These are phyloP conservation scores for Eupelmus urozonus DNA, from an alignment of 2,888 invertebrate species.

Conservation along the genomic window DNA sequence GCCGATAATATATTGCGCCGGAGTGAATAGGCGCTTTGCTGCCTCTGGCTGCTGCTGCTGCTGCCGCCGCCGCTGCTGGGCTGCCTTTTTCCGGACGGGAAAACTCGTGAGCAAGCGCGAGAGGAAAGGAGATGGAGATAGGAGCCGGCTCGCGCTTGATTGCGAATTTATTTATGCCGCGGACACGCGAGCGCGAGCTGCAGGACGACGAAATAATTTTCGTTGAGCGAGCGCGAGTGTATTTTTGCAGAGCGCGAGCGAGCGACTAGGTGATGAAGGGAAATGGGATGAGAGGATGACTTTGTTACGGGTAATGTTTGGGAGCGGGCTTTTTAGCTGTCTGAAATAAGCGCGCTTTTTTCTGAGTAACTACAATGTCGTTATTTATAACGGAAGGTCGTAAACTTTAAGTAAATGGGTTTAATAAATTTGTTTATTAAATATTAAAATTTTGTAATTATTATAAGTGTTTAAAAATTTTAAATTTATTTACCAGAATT, in stretches of 20 bases:
- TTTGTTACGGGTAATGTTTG: slow-evolving; percentile 13
- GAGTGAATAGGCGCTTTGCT: slow-evolving; percentile 59
- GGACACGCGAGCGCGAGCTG: not conserved
- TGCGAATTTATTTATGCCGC: slow-evolving; percentile 49
- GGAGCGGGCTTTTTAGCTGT: too few relatives aligned
- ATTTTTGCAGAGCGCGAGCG: not conserved
- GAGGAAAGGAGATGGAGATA: not conserved
- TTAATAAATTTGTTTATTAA: too few relatives aligned
- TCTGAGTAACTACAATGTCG: too few relatives aligned
- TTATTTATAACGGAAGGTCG: too few relatives aligned
- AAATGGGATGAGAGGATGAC: slow-evolving; percentile 14
- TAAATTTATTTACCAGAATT: too few relatives aligned
- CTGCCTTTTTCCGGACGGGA: too few relatives aligned
- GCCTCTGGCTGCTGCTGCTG: slow-evolving; percentile 44
- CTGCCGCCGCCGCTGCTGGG: too few relatives aligned
- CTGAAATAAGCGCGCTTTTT: too few relatives aligned
- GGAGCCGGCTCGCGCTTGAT: slow-evolving; percentile 36
- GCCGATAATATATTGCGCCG: slow-evolving; percentile 59
- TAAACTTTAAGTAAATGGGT: too few relatives aligned
- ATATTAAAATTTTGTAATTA: too few relatives aligned
- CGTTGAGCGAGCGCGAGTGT: not conserved
- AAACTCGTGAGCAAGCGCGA: not conserved
- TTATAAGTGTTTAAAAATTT: too few relatives aligned
- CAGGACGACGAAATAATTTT: slow-evolving; percentile 29
- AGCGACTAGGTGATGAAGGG: not conserved